Conservation (phyloP, 2,797 vertebrate genomes). For the Pangasius krempfi region DNA sequence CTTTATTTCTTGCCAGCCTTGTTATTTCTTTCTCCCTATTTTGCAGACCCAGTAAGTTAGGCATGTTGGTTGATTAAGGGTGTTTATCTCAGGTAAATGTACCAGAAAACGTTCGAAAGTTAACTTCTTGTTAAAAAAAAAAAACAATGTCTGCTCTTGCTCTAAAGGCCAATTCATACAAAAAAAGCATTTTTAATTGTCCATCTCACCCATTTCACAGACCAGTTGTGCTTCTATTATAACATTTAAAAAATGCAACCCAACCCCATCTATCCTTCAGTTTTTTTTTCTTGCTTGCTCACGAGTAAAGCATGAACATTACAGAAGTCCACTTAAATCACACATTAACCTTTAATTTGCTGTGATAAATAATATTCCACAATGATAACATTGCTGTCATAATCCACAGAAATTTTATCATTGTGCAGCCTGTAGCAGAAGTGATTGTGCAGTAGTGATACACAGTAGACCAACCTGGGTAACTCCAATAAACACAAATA, state of each 20-base stretch:
- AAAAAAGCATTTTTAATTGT: background rate
- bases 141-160: background rate
- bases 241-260: background rate
- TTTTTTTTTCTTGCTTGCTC: background rate
- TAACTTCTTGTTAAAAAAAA: constrained; percentile 12
- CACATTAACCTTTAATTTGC: background rate
- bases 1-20: background rate
- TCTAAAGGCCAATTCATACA: background rate
- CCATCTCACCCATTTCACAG: background rate
- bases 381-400: background rate
- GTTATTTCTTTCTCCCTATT: constrained; percentile 5
- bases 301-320: background rate
- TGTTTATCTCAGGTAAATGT: constrained; percentile 26
- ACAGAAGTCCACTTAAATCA: background rate
- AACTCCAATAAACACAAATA: constrained; percentile 6
- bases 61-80: constrained; percentile 6
- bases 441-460: background rate
- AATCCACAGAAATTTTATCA: background rate
- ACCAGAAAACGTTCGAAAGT: constrained; percentile 4
- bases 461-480: background rate
- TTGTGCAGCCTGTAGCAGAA: background rate
- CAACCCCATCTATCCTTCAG: background rate
- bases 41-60: constrained; percentile 17
- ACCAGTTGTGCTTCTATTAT: background rate
- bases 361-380: background rate